Evolutionary conservation across 2,797 vertebrate species (phyloP).

Genomic region (Psittacula derbiana): DNA sequence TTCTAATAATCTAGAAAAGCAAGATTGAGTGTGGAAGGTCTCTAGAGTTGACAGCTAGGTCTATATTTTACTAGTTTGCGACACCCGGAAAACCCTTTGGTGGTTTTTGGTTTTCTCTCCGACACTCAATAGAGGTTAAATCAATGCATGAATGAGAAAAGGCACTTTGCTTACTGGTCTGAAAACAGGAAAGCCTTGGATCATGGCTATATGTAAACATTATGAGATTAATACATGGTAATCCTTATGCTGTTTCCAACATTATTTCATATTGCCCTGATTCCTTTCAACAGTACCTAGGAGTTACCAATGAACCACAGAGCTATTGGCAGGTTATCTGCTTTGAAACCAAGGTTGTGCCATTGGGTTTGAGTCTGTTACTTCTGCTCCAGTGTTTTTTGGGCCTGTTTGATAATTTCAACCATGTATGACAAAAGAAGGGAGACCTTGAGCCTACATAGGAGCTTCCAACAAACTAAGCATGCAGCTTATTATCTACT

Average conservation of each 20-base stretch:
- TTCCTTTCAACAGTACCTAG: not conserved
- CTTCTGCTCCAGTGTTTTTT: not conserved
- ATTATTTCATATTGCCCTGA: rapidly evolving
- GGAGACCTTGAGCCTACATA: not conserved
- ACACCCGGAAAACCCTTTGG: not conserved
- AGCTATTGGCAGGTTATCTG: not conserved
- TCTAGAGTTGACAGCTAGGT: not conserved
- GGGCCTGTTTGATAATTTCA: not conserved
- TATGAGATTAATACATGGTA: not conserved
- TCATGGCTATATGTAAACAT: not conserved
- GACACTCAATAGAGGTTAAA: not conserved
- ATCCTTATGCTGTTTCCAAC: not conserved
- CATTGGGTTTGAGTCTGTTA: not conserved
- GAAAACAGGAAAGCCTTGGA: not conserved
- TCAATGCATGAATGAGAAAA: not conserved
- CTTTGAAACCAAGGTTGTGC: not conserved
- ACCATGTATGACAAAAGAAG: not conserved
- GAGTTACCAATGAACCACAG: not conserved
- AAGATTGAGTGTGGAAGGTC: not conserved
- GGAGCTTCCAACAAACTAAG: not conserved
- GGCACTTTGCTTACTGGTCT: not conserved
- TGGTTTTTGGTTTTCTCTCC: constrained; percentile 31
- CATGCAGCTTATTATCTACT: not conserved
- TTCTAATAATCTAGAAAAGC: not conserved
- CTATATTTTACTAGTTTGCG: not conserved